Evolutionary conservation across 2,113 vertebrate species (phyloP).

Genomic region (Triplophysa siluroides): DNA sequence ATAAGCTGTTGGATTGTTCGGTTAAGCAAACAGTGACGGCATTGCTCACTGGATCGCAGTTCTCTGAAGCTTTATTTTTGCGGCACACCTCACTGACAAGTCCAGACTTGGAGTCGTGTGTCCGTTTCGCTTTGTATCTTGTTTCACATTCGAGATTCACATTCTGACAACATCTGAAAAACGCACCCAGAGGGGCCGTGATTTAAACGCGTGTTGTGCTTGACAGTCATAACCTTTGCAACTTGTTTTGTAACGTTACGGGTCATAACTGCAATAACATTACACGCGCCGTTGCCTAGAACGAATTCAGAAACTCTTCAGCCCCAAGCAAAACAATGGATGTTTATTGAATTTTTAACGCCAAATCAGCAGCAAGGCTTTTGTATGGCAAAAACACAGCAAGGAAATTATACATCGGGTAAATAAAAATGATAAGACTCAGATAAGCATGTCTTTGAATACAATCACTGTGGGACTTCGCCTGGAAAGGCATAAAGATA

Average conservation of each 20-base stretch:
- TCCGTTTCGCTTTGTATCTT: conserved; percentile 41
- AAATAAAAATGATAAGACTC: no score
- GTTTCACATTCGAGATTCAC: conserved; percentile 25
- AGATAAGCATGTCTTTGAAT: no score
- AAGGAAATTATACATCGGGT: no score
- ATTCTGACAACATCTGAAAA: conserved; percentile 13
- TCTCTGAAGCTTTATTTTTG: conserved; percentile 21
- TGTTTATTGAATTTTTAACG: no score
- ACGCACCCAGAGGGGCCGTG: conserved; percentile 16
- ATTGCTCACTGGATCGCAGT: conserved; percentile 19
- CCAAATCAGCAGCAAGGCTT: no score
- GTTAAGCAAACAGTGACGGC: conserved; percentile 30
- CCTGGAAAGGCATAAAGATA: no score
- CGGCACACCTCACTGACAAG: conserved; percentile 42
- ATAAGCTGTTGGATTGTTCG: conserved; percentile 29
- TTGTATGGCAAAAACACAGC: no score
- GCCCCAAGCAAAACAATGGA: background rate
- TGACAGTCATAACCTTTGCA: background rate
- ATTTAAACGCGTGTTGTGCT: conserved; percentile 12
- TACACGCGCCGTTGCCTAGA: background rate
- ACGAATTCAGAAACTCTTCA: background rate
- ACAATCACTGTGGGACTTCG: no score
- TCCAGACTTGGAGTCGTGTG: conserved; percentile 30
- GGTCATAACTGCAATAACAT: background rate
- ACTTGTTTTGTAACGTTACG: background rate